Evolutionary conservation across 1,140 invertebrate species (phyloP), one percentile per base, ranked within the genome.

Genomic region (Cheumatopsyche charites): DNA sequence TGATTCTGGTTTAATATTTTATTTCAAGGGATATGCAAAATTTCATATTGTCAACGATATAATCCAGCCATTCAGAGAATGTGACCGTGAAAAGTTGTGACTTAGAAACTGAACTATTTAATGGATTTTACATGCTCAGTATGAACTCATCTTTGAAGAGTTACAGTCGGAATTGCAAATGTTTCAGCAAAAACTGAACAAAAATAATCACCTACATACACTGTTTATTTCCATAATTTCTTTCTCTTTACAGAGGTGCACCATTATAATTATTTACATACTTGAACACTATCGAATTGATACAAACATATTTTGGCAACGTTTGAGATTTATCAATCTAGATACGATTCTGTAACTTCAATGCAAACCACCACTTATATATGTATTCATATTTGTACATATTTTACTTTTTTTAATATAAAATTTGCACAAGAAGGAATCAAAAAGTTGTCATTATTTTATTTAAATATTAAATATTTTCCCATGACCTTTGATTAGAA

Each of bases 291-390:
- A 58, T 58, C 55, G 12, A 36, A 58, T 58, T 25, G 55, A 58
- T 58, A 58, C 55, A 58, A 36, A 58, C 55, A 58, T 58, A 58
- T 58, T 58, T 58, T 58, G 23, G 55, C 55, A 58, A 58, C 55
- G 23, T 58, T 58, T 25, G 55, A 58, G 19, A 17, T 52, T 23
- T 21, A 58, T 58, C 55, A 58, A 21, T 58, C 55, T 58, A 58
- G 55, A 58, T 58, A 7, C 23, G 9, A 25, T 58, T 23, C 12
- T 25, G 13, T 21, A 58, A 21, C 21, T 58, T 58, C 55, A 58
- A 58, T 58, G 7, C 23, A 58, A 58, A 58, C 55, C 55, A 58
- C 55, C 55, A 58, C 21, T 52, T 52, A 52, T 17, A 52, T 52
- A 52, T 52, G 9, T 19, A 52, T 52, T 25, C 12, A 19, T 58